Conservation (phyloP, 2,888 invertebrate genomes). For the Itoplectis maculator region DNA sequence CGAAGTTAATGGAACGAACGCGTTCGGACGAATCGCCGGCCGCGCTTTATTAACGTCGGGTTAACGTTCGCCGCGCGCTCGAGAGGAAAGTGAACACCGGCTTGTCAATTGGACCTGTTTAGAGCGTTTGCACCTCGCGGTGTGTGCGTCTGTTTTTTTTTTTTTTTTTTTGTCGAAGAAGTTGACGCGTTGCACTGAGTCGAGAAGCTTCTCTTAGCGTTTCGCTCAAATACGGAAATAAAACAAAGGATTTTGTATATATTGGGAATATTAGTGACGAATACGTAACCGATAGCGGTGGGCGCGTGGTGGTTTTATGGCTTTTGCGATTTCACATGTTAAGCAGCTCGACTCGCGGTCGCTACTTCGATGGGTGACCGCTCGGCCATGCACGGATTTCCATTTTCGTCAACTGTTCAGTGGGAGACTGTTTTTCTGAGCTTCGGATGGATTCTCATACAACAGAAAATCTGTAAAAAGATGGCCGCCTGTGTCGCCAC, state of each 20-base stretch:
- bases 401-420: too few species aligned
- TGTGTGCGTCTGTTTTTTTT: too few species aligned
- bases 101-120: slow-evolving; percentile 59
- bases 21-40: not conserved
- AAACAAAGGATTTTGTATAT: not conserved
- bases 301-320: too few species aligned
- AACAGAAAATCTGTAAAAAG: too few species aligned
- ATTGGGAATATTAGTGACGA: not conserved
- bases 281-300: too few species aligned
- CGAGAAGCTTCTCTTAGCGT: not conserved
- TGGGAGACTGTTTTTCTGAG: too few species aligned
- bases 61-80: slow-evolving; percentile 47
- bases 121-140: slow-evolving; percentile 28
- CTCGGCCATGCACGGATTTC: too few species aligned
- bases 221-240: not conserved
- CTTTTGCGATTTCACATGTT: too few species aligned
- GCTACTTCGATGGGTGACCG: too few species aligned
- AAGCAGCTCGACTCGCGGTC: too few species aligned
- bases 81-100: slow-evolving; percentile 49
- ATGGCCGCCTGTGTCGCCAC: too few species aligned
- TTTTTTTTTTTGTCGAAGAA: not conserved
- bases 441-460: too few species aligned
- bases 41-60: slow-evolving; percentile 20
- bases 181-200: not conserved
- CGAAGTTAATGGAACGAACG: not conserved